Evolutionary conservation across 2,888 invertebrate species (phyloP), one percentile per base, ranked within the genome.

Genomic region (Oconnorella tubifera): DNA sequence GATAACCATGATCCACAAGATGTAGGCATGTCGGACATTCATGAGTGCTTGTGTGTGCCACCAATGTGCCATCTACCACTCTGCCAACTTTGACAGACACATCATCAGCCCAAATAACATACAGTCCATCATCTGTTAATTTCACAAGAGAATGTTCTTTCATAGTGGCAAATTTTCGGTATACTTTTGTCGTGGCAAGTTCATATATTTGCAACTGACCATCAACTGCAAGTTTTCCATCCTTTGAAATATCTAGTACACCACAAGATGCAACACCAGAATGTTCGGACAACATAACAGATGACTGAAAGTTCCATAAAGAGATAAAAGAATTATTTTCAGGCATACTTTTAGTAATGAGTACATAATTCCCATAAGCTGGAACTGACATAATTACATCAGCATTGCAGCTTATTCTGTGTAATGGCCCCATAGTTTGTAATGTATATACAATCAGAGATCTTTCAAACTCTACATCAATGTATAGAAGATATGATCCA

Each of bases 71-170:
- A 33, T 64, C 64, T 2, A 31, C 10, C 6, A 72, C 56, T 14
- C 63, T 29, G 19, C 67, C 65, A 4, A 63, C 71, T 32, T 67
- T 66, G 10, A 72, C 50, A 1, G 62, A 33, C 33, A 69, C 59
- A 14, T 63, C 67, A 19, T 69, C 63, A 2, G 64, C 65, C 71
- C 70, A 72, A 23, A 72, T 56, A 51, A 67, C 64, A 33, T 64
- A 72, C 33, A 58, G 51, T 2, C 71, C 71, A 50, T 72, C 72
- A 48, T 68, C 64, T 1, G 71, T 72, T 27, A 72, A 57, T 19
- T 56, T 28, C 10, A 68, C 67, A 23, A 64, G 49, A 25, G 33
- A 29, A 23, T 31, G 31, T 31, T 55, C 29, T 19, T 59, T 29
- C n/a, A n/a, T 33, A 29, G 19, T 19, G 31, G 23, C 27, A 27